Evolutionary conservation across 2,888 invertebrate species (phyloP).

Genomic region (Tenthredo livida): DNA sequence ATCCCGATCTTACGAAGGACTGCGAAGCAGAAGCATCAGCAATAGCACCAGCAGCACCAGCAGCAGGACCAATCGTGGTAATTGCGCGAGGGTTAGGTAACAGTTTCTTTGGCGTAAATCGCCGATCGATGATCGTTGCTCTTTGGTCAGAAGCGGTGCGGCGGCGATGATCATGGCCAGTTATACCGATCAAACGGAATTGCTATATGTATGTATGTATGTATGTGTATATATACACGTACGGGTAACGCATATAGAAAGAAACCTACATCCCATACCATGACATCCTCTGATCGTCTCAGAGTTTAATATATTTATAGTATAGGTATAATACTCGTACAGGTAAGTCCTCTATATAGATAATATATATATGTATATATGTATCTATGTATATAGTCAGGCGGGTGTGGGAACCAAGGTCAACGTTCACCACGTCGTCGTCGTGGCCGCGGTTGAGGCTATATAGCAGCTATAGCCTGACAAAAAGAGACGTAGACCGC

Average conservation of each 20-base stretch:
- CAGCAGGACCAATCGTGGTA: constrained; percentile 35
- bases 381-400: neutral
- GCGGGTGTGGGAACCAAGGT: constrained; percentile 47
- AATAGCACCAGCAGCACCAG: neutral
- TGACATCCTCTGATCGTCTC: neutral
- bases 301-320: neutral
- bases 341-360: neutral
- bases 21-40: neutral
- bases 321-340: neutral
- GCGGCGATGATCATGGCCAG: constrained; percentile 6
- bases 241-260: neutral
- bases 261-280: neutral
- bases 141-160: neutral
- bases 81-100: constrained; percentile 21
- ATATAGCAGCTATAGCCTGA: neutral
- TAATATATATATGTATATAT: neutral
- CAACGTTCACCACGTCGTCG: constrained; percentile 28
- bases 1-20: neutral
- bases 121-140: constrained; percentile 14
- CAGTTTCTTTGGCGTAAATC: constrained; percentile 46
- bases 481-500: constrained; percentile 26
- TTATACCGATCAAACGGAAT: constrained; percentile 37
- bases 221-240: neutral
- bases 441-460: neutral
- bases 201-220: neutral